Conservation (phyloP, 23 tunicate species). For the Oikopleura dioica region DNA sequence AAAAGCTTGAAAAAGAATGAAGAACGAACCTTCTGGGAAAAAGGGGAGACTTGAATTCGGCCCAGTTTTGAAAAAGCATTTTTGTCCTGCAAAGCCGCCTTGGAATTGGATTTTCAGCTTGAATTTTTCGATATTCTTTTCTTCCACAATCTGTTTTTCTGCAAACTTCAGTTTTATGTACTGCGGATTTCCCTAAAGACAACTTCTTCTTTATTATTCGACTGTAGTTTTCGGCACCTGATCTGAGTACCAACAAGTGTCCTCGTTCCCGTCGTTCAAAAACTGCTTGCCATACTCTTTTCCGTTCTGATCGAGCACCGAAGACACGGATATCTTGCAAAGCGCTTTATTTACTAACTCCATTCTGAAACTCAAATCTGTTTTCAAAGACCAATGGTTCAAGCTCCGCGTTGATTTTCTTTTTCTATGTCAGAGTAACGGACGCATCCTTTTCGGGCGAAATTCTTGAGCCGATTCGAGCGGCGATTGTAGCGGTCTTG, state of each 20-base stretch:
- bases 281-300: slow-evolving; percentile 73
- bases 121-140: not conserved
- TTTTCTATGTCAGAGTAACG: slow-evolving; percentile 1
- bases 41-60: not conserved
- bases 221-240: slow-evolving; percentile 20
- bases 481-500: no score
- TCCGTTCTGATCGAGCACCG: slow-evolving; percentile 51
- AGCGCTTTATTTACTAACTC: slow-evolving; percentile 16
- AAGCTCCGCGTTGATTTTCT: no score
- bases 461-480: no score
- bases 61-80: slow-evolving; percentile 20
- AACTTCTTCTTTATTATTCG: not conserved
- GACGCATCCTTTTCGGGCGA: not conserved
- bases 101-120: slow-evolving; percentile 42
- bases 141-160: slow-evolving; percentile 14
- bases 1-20: not conserved
- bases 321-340: slow-evolving; percentile 32
- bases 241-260: slow-evolving; percentile 96
- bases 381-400: no score
- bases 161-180: slow-evolving; percentile 34
- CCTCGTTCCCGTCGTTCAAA: slow-evolving; percentile 44
- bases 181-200: slow-evolving; percentile 31
- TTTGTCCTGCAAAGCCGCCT: slow-evolving; percentile 62
- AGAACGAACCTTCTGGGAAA: not conserved
- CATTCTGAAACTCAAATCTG: slow-evolving; percentile 13